These are phyloP conservation scores for Vulpes vulpes DNA, from an alignment of 2,113 vertebrate genomes.

Conservation along the genomic window DNA sequence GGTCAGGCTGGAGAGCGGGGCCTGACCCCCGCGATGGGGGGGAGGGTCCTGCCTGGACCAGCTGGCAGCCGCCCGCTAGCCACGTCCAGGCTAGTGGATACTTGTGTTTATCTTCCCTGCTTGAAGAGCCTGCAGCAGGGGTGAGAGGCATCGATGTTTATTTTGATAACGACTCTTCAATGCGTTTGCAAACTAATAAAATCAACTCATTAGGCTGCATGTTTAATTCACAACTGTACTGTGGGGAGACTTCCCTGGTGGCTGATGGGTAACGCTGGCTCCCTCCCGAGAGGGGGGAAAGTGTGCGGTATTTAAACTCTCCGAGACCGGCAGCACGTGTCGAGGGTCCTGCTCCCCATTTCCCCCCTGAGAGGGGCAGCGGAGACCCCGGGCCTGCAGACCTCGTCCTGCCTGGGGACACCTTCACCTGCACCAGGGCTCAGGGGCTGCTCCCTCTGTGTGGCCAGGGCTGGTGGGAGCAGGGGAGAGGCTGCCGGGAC, in stretches of 20 bases:
- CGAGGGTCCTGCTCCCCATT: neutral
- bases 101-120: neutral
- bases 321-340: neutral
- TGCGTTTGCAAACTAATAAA: constrained; percentile 89
- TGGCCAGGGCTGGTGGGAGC: neutral
- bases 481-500: neutral
- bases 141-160: constrained; percentile 87
- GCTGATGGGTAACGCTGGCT: constrained; percentile 69
- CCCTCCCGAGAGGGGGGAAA: neutral
- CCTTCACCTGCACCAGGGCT: neutral
- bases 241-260: constrained; percentile 76
- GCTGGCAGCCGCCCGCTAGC: neutral
- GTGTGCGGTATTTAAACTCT: constrained; percentile 54
- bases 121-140: constrained; percentile 69
- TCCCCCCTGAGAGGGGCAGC: too few relatives aligned
- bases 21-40: neutral
- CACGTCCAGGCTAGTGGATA: neutral
- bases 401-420: neutral
- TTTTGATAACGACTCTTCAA: constrained; percentile 88
- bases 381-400: neutral
- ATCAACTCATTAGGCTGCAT: constrained; percentile 89
- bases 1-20: neutral
- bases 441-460: neutral
- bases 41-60: neutral
- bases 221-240: constrained; percentile 85